These are phyloP conservation scores for Xyrichtys novacula DNA, from an alignment of 2,797 vertebrate genomes.

Conservation along the genomic window DNA sequence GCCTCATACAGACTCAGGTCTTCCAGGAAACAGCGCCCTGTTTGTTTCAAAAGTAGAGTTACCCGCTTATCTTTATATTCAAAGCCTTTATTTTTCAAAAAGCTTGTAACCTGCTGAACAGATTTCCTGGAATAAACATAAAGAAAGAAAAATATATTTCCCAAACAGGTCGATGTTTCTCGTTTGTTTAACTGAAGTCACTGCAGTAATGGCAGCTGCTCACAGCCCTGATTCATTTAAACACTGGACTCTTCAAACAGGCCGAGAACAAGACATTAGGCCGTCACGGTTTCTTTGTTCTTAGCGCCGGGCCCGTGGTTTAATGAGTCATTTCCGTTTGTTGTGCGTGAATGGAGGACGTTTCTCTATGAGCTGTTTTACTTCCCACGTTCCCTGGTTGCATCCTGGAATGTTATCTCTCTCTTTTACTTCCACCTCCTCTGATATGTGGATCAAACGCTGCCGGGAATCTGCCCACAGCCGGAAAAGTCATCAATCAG, in stretches of 20 bases:
- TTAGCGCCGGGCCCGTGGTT: constrained; percentile 41
- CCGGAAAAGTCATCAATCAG: constrained; percentile 79
- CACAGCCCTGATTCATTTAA: constrained; percentile 3
- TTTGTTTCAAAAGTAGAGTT: too few relatives aligned
- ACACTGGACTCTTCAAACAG: constrained; percentile 39
- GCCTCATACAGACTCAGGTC: too few relatives aligned
- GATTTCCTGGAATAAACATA: not conserved
- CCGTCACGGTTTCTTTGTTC: constrained; percentile 41
- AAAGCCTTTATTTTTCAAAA: not conserved
- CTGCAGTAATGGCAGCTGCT: not conserved
- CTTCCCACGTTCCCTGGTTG: constrained; percentile 75
- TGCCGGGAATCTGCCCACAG: constrained; percentile 75
- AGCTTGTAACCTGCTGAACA: not conserved
- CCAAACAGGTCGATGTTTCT: not conserved
- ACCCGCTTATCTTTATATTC: too few relatives aligned
- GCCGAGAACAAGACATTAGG: constrained; percentile 28
- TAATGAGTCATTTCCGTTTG: constrained; percentile 72
- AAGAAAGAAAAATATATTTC: not conserved
- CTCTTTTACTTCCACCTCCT: constrained; percentile 74
- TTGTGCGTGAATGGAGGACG: constrained; percentile 46
- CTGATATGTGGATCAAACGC: constrained; percentile 80
- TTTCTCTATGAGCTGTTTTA: constrained; percentile 63
- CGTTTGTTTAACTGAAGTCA: not conserved
- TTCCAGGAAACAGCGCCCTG: too few relatives aligned
- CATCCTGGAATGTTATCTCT: constrained; percentile 81